Base-by-base conservation (phyloP, 1,140 invertebrate genomes). In the Drepana arcuata region DNA sequence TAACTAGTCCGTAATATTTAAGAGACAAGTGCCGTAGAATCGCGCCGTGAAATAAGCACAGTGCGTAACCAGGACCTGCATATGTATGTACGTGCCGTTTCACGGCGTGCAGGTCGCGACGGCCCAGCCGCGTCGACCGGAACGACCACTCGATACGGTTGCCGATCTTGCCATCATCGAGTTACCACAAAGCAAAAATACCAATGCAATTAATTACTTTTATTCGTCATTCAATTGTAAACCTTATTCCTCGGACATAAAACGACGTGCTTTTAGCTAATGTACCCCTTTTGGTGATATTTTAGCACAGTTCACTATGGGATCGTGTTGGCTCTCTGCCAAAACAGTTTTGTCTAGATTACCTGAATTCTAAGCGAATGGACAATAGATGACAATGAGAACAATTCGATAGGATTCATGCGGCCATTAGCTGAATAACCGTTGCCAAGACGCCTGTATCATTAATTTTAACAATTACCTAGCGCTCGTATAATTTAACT, bases 131-230 rank as follows among this genome's bases (percentile, higher is more conserved):
- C 44, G 52, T 28, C 31, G 46, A 43, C 41, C 53, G 62, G 67
- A 55, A 64, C 62, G 61, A 59, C 51, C 38, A 59, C 47, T 54
- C 57, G 69, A 68, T 61, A 65, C 63, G 60, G 47, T 55, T 36
- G 44, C 34, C 42, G 52, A 52, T 47, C 50, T 47, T 37, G 36
- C 41, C 45, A 33, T 62, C 60, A 58, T 64, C 51, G 33, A 45
- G 57, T 64, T 66, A 70, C 63, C 14, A 27, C 11, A 38, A 31
- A 59, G 31, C n/a, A 24, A 24, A 12, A 14, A 24, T 21, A 24
- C n/a, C 16, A 37, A 15, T 16, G 34, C 38, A 35, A 21, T 21
- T 21, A 35, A 10, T 21, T 16, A 47, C 12, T 21, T 7, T 13
- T 24, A 45, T 7, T 25, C 46, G 41, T 29, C 6, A 0, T 5